These are phyloP conservation scores for Rhinogobius similis DNA, from an alignment of 2,113 vertebrate genomes.

Conservation along the genomic window DNA sequence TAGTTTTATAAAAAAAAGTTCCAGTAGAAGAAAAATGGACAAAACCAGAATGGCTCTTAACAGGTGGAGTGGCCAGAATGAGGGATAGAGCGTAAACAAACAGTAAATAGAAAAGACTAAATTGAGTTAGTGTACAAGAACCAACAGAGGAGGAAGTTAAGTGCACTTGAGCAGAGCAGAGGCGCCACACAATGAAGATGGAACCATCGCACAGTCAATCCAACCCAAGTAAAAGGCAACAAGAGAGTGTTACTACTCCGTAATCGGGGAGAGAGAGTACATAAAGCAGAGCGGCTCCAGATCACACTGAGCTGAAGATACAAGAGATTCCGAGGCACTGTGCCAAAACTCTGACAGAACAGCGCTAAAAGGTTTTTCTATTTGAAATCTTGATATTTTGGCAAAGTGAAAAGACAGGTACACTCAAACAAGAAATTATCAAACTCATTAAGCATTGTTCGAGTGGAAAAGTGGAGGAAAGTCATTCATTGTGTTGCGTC, in stretches of 20 bases:
- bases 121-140: constrained; percentile 2
- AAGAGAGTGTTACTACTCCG: constrained; percentile 16
- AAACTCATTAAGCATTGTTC: not conserved
- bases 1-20: not conserved
- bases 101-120: not conserved
- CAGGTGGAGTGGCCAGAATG: constrained; percentile 13
- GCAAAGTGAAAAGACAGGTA: not conserved
- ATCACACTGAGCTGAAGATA: not conserved
- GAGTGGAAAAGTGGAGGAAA: not conserved
- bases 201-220: constrained; percentile 38
- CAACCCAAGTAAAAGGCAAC: constrained; percentile 39
- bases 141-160: constrained; percentile 9
- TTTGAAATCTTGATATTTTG: constrained; percentile 23
- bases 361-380: constrained; percentile 14
- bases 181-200: constrained; percentile 27
- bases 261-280: constrained; percentile 18
- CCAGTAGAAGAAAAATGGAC: not conserved
- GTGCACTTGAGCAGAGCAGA: constrained; percentile 16
- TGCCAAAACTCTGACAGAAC: constrained; percentile 13
- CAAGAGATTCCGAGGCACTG: not conserved
- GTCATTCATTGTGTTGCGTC: no score
- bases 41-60: not conserved
- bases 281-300: constrained; percentile 24
- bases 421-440: not conserved
- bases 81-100: constrained; percentile 12